Conservation (phyloP, 2,113 vertebrate genomes). For the Pollimyrus isidori region DNA sequence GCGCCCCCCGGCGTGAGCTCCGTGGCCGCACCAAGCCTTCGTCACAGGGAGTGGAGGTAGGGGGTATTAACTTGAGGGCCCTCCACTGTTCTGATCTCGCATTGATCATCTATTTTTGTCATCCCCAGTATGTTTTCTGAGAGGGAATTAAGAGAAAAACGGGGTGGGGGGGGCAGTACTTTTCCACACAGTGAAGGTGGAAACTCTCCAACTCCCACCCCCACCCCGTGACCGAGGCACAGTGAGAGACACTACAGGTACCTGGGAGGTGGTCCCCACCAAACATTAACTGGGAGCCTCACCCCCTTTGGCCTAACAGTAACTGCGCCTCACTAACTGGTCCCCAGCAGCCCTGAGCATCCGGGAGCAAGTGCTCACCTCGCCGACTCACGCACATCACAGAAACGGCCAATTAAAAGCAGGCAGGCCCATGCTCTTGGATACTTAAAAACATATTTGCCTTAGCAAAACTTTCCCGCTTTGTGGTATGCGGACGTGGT, state of each 20-base stretch:
- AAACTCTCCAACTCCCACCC: conserved; percentile 11
- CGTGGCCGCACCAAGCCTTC: neutral
- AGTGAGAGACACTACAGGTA: neutral
- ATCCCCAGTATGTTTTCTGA: conserved; percentile 31
- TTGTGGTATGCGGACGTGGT: conserved; percentile 24
- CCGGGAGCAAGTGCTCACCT: neutral
- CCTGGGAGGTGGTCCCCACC: neutral
- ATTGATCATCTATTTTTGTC: conserved; percentile 41
- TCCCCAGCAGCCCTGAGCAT: neutral
- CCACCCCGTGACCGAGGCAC: neutral
- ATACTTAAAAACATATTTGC: conserved; percentile 34
- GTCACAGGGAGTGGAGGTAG: neutral
- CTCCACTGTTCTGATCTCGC: conserved; percentile 43
- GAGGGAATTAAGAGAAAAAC: conserved; percentile 27
- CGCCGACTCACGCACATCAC: conserved; percentile 45
- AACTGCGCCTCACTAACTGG: neutral
- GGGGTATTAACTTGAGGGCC: conserved; percentile 20
- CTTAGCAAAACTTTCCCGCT: neutral
- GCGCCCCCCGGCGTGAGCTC: neutral
- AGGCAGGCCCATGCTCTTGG: conserved; percentile 33
- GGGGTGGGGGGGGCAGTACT: conserved; percentile 34
- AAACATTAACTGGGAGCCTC: neutral
- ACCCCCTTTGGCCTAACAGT: neutral
- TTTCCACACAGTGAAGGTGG: conserved; percentile 43
- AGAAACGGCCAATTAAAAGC: conserved; percentile 37